These are phyloP conservation scores for Cryptops parisi DNA, from an alignment of 2,888 invertebrate genomes.

Conservation along the genomic window DNA sequence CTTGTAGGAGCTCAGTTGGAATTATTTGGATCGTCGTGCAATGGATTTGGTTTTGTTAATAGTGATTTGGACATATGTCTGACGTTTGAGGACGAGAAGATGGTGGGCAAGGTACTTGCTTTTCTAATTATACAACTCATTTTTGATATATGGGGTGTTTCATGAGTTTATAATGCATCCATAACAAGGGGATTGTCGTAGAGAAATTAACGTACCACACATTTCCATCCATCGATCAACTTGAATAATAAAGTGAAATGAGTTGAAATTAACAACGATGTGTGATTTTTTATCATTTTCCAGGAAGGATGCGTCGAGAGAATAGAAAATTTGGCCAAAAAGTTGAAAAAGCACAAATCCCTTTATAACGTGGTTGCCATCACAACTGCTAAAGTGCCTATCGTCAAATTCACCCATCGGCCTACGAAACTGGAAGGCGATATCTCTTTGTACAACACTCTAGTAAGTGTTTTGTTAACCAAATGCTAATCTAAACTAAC, in stretches of 20 bases:
- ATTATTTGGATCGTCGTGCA: constrained; percentile 43
- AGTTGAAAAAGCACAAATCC: constrained; percentile 28
- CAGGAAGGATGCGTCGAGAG: constrained; percentile 20
- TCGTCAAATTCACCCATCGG: constrained; percentile 40
- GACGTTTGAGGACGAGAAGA: constrained; percentile 32
- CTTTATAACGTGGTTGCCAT: constrained; percentile 36
- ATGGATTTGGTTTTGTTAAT: constrained; percentile 41
- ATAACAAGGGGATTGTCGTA: constrained; percentile 31
- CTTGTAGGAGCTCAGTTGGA: constrained; percentile 33
- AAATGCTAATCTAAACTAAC: no score
- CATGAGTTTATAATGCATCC: constrained; percentile 24
- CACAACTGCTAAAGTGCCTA: constrained; percentile 44
- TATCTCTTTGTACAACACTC: constrained; percentile 43
- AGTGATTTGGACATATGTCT: constrained; percentile 46
- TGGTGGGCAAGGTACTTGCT: no score
- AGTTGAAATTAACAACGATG: constrained; percentile 15
- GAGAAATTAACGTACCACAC: constrained; percentile 28
- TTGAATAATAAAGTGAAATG: no score
- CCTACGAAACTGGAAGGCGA: constrained; percentile 39
- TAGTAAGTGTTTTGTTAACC: no score
- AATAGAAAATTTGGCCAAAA: constrained; percentile 32
- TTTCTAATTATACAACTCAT: no score
- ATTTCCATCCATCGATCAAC: constrained; percentile 30
- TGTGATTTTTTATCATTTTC: no score
- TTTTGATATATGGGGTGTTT: no score